Conservation (phyloP, 2,113 vertebrate species). For the Eurypyga helias region DNA sequence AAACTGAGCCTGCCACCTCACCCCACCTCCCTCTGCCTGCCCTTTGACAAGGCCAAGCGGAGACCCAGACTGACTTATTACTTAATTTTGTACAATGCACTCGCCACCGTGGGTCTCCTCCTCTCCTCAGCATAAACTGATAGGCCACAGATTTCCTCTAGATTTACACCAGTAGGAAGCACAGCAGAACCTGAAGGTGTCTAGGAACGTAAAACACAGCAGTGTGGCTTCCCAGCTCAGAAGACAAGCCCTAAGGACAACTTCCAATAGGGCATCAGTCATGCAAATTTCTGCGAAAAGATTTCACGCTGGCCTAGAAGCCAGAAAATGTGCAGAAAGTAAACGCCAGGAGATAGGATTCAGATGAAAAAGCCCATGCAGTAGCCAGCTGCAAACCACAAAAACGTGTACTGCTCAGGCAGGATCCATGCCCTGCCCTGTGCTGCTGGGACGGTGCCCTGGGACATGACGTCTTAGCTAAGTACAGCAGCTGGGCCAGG, state of each 20-base stretch:
- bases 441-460: not conserved
- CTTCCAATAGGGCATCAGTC: rapidly evolving
- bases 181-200: not conserved
- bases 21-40: not conserved
- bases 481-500: not conserved
- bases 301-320: not conserved
- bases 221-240: rapidly evolving
- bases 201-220: not conserved
- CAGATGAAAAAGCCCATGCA: not conserved
- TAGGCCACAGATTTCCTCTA: not conserved
- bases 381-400: not conserved
- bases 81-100: slow-evolving; percentile 13
- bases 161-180: not conserved
- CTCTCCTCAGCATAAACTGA: not conserved
- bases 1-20: slow-evolving; percentile 47
- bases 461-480: not conserved
- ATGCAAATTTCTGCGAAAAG: not conserved
- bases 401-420: not conserved
- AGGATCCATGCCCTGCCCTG: not conserved
- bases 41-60: slow-evolving; percentile 55
- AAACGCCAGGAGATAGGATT: not conserved
- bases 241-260: not conserved
- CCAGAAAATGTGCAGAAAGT: not conserved
- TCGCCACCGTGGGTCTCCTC: not conserved
- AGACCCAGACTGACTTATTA: slow-evolving; percentile 16